phyloP scores from a whole-genome alignment of 1,140 invertebrate species.

The Frieseomelitta varia region DNA sequence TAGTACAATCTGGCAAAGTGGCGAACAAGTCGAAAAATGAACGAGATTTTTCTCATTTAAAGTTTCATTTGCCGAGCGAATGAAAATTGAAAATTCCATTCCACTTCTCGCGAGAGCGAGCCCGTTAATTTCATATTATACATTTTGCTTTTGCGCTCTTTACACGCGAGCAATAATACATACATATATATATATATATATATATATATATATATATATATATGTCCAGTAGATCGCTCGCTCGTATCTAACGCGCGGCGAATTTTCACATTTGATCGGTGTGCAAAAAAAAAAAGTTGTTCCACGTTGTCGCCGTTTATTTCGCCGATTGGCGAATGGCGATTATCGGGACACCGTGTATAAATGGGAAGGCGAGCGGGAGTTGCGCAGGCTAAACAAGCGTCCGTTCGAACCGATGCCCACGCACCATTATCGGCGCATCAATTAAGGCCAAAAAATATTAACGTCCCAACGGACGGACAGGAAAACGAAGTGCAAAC shows the following conservation, averaged over 20 bases:
- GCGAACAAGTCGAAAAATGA: not conserved
- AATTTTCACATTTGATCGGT: not conserved
- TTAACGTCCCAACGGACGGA: slow-evolving; percentile 29
- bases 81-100: not conserved
- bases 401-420: not conserved
- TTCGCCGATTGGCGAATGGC: not conserved
- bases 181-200: too few species aligned
- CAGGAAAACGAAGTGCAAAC: slow-evolving; percentile 54
- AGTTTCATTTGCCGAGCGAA: not conserved
- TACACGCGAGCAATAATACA: not conserved
- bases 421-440: slow-evolving; percentile 53
- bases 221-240: too few species aligned
- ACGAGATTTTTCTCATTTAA: not conserved
- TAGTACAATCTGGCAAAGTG: not conserved
- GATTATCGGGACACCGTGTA: not conserved
- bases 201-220: too few species aligned
- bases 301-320: not conserved
- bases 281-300: not conserved
- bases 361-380: not conserved
- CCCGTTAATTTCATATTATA: not conserved
- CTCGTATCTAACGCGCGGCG: too few species aligned
- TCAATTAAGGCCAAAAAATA: slow-evolving; percentile 57
- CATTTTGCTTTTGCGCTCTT: not conserved
- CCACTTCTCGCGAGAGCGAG: not conserved
- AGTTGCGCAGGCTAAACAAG: not conserved